phyloP scores from a whole-genome alignment of 2,888 invertebrate species.

The Tiphia femorata region DNA sequence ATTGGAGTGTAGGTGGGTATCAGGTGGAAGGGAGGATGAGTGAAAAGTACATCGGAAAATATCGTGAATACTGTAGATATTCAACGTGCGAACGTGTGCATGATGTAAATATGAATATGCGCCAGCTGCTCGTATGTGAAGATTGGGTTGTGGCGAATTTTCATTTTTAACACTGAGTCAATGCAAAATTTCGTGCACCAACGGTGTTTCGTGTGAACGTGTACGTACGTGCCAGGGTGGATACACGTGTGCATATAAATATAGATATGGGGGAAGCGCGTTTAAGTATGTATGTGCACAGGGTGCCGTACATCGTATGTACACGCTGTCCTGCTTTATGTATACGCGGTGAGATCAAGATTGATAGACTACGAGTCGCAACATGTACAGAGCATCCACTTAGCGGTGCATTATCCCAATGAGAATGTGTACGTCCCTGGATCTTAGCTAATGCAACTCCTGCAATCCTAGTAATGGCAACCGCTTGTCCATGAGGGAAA shows the following conservation, averaged over 20 bases:
- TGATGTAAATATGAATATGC: too few relatives aligned
- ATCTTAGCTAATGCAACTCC: constrained; percentile 47
- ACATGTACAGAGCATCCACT: constrained; percentile 59
- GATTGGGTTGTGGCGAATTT: too few relatives aligned
- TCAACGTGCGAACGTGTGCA: too few relatives aligned
- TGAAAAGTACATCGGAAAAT: not conserved
- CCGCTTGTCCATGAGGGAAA: constrained; percentile 42
- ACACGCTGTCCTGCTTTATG: constrained; percentile 2
- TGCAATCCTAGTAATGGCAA: constrained; percentile 59
- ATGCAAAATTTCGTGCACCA: not conserved
- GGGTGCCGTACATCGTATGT: constrained; percentile 6
- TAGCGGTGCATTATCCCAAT: constrained; percentile 64
- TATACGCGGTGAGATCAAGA: constrained; percentile 52
- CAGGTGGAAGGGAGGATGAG: too few relatives aligned
- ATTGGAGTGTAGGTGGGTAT: too few relatives aligned
- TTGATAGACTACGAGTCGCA: constrained; percentile 59
- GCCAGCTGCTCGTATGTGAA: too few relatives aligned
- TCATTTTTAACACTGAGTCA: too few relatives aligned
- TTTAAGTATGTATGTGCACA: not conserved
- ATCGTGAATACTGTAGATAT: too few relatives aligned
- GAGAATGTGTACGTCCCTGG: constrained; percentile 52
- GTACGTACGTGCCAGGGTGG: not conserved
- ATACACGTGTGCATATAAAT: not conserved
- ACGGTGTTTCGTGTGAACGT: not conserved
- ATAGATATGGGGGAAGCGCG: not conserved